phyloP scores from a whole-genome alignment of 2,888 invertebrate species.

The Eurois occulta region DNA sequence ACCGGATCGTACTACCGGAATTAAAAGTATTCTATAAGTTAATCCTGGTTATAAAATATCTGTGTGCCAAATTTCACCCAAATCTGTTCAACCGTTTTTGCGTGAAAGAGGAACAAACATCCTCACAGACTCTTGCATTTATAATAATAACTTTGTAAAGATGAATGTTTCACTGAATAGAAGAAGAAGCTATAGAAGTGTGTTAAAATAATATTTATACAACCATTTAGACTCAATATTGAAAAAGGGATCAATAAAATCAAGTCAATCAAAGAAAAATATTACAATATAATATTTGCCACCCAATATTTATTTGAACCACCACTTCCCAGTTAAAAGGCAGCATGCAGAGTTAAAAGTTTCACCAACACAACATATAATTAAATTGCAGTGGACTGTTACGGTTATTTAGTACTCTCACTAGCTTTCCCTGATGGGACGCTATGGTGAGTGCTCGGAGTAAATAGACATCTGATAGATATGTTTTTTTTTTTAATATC shows the following conservation, averaged over 20 bases:
- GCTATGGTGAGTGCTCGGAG: neutral
- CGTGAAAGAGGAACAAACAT: too few species aligned
- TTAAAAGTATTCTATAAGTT: too few species aligned
- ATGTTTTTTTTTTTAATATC: neutral
- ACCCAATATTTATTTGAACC: slow-evolving; percentile 15
- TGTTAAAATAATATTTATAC: neutral
- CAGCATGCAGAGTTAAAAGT: slow-evolving; percentile 31
- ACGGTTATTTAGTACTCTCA: slow-evolving; percentile 26
- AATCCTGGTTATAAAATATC: too few species aligned
- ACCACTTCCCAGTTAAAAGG: neutral
- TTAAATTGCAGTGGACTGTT: slow-evolving; percentile 42
- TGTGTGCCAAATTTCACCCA: too few species aligned
- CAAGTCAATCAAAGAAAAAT: neutral
- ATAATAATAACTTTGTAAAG: too few species aligned
- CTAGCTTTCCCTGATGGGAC: slow-evolving; percentile 16
- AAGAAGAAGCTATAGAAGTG: too few species aligned
- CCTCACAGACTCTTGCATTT: too few species aligned
- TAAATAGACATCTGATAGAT: neutral
- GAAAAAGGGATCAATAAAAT: neutral
- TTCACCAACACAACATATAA: slow-evolving; percentile 40
- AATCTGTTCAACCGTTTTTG: too few species aligned
- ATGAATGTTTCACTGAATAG: too few species aligned
- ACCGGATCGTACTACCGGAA: too few species aligned
- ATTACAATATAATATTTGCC: neutral
- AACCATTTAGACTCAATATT: neutral